Evolutionary conservation across 2,888 invertebrate species (phyloP).

Genomic region (Eugnorisma glareosa): DNA sequence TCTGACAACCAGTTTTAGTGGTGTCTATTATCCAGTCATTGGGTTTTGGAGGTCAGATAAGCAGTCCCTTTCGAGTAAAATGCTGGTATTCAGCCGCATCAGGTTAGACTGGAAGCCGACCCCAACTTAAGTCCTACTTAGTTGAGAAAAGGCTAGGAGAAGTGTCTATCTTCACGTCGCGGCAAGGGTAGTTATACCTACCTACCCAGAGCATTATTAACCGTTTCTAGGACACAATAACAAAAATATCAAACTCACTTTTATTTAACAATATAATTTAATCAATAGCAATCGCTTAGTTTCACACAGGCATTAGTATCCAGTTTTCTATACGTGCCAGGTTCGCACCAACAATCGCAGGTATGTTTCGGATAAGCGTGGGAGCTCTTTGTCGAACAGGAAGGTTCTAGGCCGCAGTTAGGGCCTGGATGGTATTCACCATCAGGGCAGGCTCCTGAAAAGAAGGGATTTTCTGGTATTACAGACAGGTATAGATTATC

Average conservation of each 20-base stretch:
- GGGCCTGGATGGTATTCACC: constrained; percentile 73
- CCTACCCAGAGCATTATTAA: too few relatives aligned
- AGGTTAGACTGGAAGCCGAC: neutral
- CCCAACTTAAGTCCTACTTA: neutral
- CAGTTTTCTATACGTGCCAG: constrained; percentile 69
- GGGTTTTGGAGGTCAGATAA: neutral
- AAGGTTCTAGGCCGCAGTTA: constrained; percentile 71
- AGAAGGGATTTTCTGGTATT: neutral
- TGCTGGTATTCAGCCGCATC: neutral
- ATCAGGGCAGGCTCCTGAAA: constrained; percentile 65
- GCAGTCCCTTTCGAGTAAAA: neutral
- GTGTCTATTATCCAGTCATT: neutral
- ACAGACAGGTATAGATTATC: neutral
- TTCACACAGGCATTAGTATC: constrained; percentile 67
- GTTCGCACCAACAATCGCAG: constrained; percentile 74
- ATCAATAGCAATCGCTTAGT: constrained; percentile 40
- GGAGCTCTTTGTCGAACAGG: constrained; percentile 66
- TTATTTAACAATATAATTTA: constrained; percentile 24
- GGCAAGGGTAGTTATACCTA: neutral
- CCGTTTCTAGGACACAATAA: neutral
- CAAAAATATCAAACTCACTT: neutral
- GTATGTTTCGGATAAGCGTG: constrained; percentile 67
- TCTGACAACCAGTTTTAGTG: neutral
- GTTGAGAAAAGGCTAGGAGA: neutral
- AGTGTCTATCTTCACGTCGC: neutral